A percentile compares a stretch with the other conserved stretches of the same genome.
Evolutionary conservation across 2,797 vertebrate genomes (phyloP).

Genomic region (Alauda arvensis): DNA sequence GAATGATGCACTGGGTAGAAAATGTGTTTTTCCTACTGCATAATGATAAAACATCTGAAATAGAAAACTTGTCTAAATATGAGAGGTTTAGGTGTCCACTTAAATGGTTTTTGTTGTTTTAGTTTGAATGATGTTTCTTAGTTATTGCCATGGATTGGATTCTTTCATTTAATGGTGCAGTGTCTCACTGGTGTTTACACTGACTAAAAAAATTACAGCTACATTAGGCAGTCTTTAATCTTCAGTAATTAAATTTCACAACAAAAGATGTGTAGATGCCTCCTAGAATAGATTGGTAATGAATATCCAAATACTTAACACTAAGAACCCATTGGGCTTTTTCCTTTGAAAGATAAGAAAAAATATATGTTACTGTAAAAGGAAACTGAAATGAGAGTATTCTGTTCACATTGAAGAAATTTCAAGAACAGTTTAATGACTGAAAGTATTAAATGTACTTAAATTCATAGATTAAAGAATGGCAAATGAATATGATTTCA

Average conservation of each 20-base stretch:
- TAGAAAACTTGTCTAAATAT: background rate
- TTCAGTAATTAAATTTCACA: conserved; percentile 23
- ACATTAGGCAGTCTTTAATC: background rate
- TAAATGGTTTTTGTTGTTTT: background rate
- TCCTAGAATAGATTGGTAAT: background rate
- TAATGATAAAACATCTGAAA: background rate
- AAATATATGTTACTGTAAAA: background rate
- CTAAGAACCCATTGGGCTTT: background rate
- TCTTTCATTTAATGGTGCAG: background rate
- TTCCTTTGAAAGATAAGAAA: background rate
- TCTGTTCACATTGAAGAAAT: background rate
- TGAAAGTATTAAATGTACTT: background rate
- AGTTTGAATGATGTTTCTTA: background rate
- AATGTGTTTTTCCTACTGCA: background rate
- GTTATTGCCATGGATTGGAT: background rate
- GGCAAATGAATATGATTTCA: background rate
- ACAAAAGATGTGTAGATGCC: background rate
- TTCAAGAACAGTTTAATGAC: background rate
- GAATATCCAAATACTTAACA: background rate
- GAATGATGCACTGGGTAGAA: background rate
- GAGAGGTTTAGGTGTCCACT: background rate
- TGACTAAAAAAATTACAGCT: background rate
- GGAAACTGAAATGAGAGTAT: background rate
- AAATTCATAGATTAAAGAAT: background rate
- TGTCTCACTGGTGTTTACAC: background rate